Percentiles rank a stretch among this genome's conserved stretches.
Evolutionary conservation across 1,140 invertebrate genomes (phyloP).

Genomic region (Pristionchus pacificus): DNA sequence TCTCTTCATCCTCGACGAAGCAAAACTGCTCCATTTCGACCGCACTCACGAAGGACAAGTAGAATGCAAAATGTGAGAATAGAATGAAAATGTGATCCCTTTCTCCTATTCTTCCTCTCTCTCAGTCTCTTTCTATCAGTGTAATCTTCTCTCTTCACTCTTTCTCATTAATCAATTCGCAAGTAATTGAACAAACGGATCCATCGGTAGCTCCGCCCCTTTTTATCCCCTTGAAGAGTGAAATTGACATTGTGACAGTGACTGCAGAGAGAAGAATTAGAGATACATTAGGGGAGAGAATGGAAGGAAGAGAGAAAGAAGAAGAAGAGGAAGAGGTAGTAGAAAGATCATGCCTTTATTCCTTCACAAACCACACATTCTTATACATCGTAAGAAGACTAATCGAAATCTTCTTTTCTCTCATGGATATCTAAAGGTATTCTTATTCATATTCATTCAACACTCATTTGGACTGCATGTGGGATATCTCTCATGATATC

Average conservation of each 20-base stretch:
- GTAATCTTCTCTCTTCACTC: slow-evolving; percentile 2
- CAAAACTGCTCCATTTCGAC: slow-evolving; percentile 9
- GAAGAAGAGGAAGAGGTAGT: background rate
- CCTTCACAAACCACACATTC: background rate
- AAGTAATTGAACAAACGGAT: background rate
- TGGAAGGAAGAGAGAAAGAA: background rate
- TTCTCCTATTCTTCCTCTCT: no score
- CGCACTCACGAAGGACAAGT: slow-evolving; percentile 37
- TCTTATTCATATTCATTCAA: background rate
- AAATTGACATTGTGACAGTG: background rate
- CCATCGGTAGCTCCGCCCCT: background rate
- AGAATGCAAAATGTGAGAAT: slow-evolving; percentile 47
- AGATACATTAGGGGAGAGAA: slow-evolving; percentile 8
- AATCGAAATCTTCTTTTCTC: background rate
- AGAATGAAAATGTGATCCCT: no score
- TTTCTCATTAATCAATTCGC: background rate
- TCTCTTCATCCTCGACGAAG: slow-evolving; percentile 16
- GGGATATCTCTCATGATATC: no score
- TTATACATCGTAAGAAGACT: background rate
- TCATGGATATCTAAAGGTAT: background rate
- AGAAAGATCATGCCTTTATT: background rate
- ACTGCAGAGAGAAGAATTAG: background rate
- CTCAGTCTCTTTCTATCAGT: no score
- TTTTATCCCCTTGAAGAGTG: background rate
- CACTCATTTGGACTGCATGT: no score